Percentiles rank a stretch among this genome's conserved stretches.
Conservation (phyloP, 2,888 invertebrate genomes). For the Xylocampa areola region DNA sequence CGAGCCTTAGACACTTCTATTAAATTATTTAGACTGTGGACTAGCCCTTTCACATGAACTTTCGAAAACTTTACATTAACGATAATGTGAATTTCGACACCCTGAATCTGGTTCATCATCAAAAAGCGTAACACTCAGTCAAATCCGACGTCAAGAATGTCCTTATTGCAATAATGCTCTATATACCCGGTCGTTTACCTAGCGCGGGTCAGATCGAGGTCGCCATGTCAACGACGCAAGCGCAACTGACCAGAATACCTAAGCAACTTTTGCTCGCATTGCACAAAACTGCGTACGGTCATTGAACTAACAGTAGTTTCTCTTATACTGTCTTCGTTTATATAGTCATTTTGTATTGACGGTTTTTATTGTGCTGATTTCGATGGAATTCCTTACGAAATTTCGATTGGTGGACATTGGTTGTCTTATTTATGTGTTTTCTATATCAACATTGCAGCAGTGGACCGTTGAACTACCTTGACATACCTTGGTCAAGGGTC, state of each 20-base stretch:
- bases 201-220: slow-evolving; percentile 76
- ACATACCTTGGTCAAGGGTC: too few species aligned
- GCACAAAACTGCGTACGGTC: slow-evolving; percentile 77
- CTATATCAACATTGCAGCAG: too few species aligned
- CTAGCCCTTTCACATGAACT: neutral
- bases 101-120: slow-evolving; percentile 20
- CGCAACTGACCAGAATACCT: slow-evolving; percentile 75
- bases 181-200: slow-evolving; percentile 72
- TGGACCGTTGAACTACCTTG: too few species aligned
- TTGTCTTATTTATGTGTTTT: too few species aligned
- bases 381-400: neutral
- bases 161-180: slow-evolving; percentile 61
- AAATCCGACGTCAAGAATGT: slow-evolving; percentile 49
- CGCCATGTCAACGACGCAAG: slow-evolving; percentile 65
- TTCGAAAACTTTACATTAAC: neutral
- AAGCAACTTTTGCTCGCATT: slow-evolving; percentile 75
- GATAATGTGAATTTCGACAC: slow-evolving; percentile 2
- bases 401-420: neutral
- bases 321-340: slow-evolving; percentile 47
- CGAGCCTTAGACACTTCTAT: too few species aligned
- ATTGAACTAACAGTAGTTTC: slow-evolving; percentile 66
- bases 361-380: slow-evolving; percentile 23
- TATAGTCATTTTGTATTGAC: slow-evolving; percentile 35
- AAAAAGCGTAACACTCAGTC: slow-evolving; percentile 30
- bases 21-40: neutral